phyloP scores from a whole-genome alignment of 1,140 invertebrate genomes.

The Augochlora pura region DNA sequence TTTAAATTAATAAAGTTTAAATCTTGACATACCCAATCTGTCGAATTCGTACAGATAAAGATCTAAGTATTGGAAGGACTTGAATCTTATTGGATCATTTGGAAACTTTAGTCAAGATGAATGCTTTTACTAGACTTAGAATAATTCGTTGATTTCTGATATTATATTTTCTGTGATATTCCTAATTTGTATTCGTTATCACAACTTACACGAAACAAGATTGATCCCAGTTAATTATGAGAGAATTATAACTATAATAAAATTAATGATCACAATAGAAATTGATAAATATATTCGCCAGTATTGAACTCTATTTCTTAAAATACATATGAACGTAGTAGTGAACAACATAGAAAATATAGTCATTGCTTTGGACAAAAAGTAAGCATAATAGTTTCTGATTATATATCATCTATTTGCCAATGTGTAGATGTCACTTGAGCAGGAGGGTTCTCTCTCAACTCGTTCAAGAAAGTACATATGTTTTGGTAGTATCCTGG shows the following conservation, averaged over 20 bases:
- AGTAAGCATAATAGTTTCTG: constrained; percentile 22
- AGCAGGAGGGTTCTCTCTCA: constrained; percentile 71
- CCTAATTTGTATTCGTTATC: background rate
- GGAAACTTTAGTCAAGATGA: background rate
- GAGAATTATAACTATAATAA: constrained; percentile 9
- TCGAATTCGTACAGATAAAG: background rate
- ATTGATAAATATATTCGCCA: constrained; percentile 31
- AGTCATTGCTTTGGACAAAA: constrained; percentile 42
- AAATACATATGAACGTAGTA: constrained; percentile 17
- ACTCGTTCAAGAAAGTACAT: constrained; percentile 80
- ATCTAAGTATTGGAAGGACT: constrained; percentile 21
- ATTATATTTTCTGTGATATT: background rate
- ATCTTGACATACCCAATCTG: background rate
- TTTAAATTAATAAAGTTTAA: constrained; percentile 5
- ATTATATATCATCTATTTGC: constrained; percentile 73
- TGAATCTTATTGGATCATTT: constrained; percentile 4
- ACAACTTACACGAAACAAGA: constrained; percentile 6
- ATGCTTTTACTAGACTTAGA: background rate
- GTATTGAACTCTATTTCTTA: constrained; percentile 13
- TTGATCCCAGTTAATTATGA: constrained; percentile 30
- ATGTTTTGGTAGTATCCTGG: constrained; percentile 84
- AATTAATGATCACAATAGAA: constrained; percentile 30
- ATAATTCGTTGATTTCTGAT: background rate
- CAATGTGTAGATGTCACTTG: constrained; percentile 64
- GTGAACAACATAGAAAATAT: constrained; percentile 36